A percentile compares a stretch with the other conserved stretches of the same genome.
Conservation (phyloP, 2,888 invertebrate species). For the Anoplius nigerrimus region DNA sequence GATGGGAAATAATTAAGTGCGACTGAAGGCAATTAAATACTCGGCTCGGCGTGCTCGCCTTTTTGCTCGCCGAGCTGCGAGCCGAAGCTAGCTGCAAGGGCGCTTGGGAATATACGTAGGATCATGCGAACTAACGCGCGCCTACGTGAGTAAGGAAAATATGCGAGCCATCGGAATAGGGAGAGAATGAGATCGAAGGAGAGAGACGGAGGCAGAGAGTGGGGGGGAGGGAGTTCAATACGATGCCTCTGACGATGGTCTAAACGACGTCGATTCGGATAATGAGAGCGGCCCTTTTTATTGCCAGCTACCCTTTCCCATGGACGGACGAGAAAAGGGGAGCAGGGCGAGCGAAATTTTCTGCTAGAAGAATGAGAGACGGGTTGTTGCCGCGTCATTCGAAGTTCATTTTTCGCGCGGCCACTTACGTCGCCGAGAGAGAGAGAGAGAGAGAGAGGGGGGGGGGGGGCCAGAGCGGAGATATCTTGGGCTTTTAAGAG, state of each 20-base stretch:
- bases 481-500: constrained; percentile 21
- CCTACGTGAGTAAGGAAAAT: too few species aligned
- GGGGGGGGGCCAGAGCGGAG: too few species aligned
- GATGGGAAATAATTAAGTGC: too few species aligned
- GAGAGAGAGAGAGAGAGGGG: neutral
- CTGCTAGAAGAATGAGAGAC: constrained; percentile 35
- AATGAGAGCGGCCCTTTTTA: constrained; percentile 34
- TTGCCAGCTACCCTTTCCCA: constrained; percentile 36
- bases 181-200: neutral
- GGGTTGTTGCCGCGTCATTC: constrained; percentile 56
- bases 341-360: constrained; percentile 22
- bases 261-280: constrained; percentile 2
- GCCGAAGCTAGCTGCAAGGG: too few species aligned
- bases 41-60: too few species aligned
- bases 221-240: too few species aligned
- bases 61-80: too few species aligned
- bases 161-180: too few species aligned
- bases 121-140: too few species aligned
- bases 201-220: neutral
- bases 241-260: neutral
- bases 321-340: constrained; percentile 29
- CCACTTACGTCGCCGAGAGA: constrained; percentile 30
- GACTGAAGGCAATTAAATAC: too few species aligned
- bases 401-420: constrained; percentile 60
- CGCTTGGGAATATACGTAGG: too few species aligned